Conservation (phyloP, 1,140 invertebrate genomes). For the Augochlora pura region DNA sequence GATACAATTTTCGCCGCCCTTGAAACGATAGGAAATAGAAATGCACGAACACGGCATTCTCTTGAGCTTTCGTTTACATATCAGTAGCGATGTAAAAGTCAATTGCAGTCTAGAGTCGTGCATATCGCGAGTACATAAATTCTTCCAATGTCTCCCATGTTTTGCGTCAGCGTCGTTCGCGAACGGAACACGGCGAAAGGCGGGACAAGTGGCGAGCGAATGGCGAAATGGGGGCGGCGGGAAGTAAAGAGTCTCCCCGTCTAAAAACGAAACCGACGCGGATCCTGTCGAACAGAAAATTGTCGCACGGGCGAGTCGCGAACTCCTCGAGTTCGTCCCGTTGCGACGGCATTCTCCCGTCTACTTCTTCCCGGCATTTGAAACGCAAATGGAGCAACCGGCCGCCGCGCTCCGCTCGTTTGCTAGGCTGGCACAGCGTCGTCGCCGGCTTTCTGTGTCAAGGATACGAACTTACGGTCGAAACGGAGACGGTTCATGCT, state of each 20-base stretch:
- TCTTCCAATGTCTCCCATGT: too few species aligned
- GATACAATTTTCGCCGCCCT: too few species aligned
- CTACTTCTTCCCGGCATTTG: slow-evolving; percentile 50
- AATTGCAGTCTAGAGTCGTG: too few species aligned
- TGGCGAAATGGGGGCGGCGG: not conserved
- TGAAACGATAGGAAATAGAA: too few species aligned
- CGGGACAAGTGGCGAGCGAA: not conserved
- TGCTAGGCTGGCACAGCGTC: slow-evolving; percentile 24
- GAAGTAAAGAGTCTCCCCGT: not conserved
- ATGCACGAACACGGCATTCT: too few species aligned
- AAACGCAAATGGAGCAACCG: slow-evolving; percentile 58
- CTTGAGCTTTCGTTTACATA: too few species aligned
- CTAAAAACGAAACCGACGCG: not conserved
- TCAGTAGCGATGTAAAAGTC: too few species aligned
- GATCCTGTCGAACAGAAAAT: slow-evolving; percentile 9
- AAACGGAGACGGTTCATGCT: slow-evolving; percentile 35
- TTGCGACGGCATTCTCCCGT: slow-evolving; percentile 39
- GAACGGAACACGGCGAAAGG: not conserved
- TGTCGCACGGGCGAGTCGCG: slow-evolving; percentile 12
- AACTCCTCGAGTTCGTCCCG: slow-evolving; percentile 36
- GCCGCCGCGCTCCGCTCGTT: slow-evolving; percentile 32
- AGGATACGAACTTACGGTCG: slow-evolving; percentile 59
- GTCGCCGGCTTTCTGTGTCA: slow-evolving; percentile 56
- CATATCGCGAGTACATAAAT: too few species aligned
- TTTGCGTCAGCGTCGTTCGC: too few species aligned